phyloP scores from a whole-genome alignment of 2,888 invertebrate species.

The Harpalus rufipes region DNA sequence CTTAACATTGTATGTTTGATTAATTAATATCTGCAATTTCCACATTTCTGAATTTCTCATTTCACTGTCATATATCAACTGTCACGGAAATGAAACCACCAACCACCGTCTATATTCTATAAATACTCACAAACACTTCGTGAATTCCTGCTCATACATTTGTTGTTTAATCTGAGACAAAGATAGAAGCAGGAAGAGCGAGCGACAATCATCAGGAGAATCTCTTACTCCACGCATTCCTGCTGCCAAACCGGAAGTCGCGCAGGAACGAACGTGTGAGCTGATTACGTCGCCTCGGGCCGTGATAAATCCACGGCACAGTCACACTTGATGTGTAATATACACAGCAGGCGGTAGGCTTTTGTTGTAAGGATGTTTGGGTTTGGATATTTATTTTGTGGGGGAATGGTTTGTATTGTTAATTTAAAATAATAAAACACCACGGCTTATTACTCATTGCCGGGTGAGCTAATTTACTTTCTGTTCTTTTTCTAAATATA shows the following conservation, averaged over 20 bases:
- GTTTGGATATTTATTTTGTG: not conserved
- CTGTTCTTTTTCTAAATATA: too few relatives aligned
- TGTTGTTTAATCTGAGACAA: conserved; percentile 35
- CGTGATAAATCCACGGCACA: conserved; percentile 26
- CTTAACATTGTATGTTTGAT: too few relatives aligned
- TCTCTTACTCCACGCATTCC: conserved; percentile 19
- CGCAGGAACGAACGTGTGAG: conserved; percentile 14
- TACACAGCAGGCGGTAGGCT: not conserved
- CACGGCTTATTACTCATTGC: too few relatives aligned
- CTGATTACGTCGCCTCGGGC: conserved; percentile 32
- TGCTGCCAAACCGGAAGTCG: conserved; percentile 23
- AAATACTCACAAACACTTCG: not conserved
- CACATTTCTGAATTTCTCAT: too few relatives aligned
- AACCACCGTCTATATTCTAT: not conserved
- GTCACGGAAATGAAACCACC: not conserved
- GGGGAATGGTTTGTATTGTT: not conserved
- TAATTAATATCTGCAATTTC: too few relatives aligned
- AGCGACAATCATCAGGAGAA: not conserved
- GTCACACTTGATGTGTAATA: conserved; percentile 19
- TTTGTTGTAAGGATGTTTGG: not conserved
- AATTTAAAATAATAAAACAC: not conserved
- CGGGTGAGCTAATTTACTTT: too few relatives aligned
- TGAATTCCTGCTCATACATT: conserved; percentile 2
- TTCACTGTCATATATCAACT: not conserved
- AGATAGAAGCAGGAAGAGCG: conserved; percentile 2